Evolutionary conservation across 1,140 invertebrate genomes (phyloP).

Genomic region (Euglossa dilemma): DNA sequence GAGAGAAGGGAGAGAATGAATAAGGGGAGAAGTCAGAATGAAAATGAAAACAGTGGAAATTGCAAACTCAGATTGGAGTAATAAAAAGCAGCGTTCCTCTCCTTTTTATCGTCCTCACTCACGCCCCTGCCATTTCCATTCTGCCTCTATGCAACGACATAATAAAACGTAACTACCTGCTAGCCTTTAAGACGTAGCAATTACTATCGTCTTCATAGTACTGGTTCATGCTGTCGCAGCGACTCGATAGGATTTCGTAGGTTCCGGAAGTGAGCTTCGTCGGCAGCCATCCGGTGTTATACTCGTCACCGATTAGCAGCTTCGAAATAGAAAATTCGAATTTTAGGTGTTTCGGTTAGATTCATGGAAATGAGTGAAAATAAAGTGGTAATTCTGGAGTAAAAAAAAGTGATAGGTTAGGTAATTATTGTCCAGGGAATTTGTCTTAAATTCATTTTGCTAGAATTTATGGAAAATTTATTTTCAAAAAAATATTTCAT

Average conservation of each 20-base stretch:
- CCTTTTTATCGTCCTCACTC: not conserved
- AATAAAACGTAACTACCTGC: conserved; percentile 69
- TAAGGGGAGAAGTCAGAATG: not conserved
- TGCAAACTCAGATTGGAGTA: not conserved
- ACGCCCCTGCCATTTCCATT: conserved; percentile 1
- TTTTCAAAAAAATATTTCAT: too few species aligned
- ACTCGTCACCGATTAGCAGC: conserved; percentile 76
- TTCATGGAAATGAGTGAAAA: too few species aligned
- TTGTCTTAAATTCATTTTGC: too few species aligned
- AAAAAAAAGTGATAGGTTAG: too few species aligned
- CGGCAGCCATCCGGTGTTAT: conserved; percentile 74
- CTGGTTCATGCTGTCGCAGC: conserved; percentile 69
- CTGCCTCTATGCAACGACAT: not conserved
- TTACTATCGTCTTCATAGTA: conserved; percentile 72
- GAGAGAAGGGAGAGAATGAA: not conserved
- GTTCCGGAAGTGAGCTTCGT: conserved; percentile 70
- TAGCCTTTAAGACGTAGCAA: conserved; percentile 74
- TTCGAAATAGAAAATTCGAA: conserved; percentile 52
- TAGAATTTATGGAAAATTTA: too few species aligned
- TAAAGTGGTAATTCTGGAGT: too few species aligned
- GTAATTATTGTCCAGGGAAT: too few species aligned
- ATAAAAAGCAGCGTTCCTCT: not conserved
- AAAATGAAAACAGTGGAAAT: not conserved
- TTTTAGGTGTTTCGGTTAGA: not conserved
- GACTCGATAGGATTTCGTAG: conserved; percentile 68